Conservation (phyloP, 2,113 vertebrate species). For the Eublepharis macularius region DNA sequence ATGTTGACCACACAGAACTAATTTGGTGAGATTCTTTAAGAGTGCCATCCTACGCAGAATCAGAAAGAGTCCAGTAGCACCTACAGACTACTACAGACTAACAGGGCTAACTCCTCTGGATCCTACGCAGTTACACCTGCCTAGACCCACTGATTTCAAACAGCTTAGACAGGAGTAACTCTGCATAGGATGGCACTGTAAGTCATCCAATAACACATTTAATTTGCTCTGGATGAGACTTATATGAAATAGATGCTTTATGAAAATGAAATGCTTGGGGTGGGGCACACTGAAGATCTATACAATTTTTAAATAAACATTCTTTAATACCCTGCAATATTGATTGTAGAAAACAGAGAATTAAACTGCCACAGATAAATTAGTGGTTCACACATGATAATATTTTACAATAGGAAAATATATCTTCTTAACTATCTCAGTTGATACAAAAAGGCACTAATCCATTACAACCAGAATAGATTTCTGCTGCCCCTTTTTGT, state of each 20-base stretch:
- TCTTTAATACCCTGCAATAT: constrained; percentile 34
- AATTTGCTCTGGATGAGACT: constrained; percentile 30
- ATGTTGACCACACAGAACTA: neutral
- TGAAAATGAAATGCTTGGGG: constrained; percentile 24
- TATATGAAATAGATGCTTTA: constrained; percentile 46
- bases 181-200: neutral
- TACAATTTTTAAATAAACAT: constrained; percentile 10
- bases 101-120: too few species aligned
- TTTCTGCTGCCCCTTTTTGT: constrained; percentile 22
- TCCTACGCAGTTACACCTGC: too few species aligned
- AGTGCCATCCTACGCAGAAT: neutral
- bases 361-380: constrained; percentile 16
- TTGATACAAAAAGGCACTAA: constrained; percentile 60
- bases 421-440: constrained; percentile 46
- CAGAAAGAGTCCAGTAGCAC: too few species aligned
- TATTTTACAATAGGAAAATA: constrained; percentile 39
- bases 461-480: constrained; percentile 35
- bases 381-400: constrained; percentile 29
- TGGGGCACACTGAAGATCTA: constrained; percentile 28
- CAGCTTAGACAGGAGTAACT: too few species aligned
- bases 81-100: too few species aligned
- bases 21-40: neutral
- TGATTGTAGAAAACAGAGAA: constrained; percentile 18
- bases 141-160: neutral
- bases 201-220: neutral